These are phyloP conservation scores for Doryteuthis pealeii DNA, from an alignment of 1,140 invertebrate genomes.

Conservation along the genomic window DNA sequence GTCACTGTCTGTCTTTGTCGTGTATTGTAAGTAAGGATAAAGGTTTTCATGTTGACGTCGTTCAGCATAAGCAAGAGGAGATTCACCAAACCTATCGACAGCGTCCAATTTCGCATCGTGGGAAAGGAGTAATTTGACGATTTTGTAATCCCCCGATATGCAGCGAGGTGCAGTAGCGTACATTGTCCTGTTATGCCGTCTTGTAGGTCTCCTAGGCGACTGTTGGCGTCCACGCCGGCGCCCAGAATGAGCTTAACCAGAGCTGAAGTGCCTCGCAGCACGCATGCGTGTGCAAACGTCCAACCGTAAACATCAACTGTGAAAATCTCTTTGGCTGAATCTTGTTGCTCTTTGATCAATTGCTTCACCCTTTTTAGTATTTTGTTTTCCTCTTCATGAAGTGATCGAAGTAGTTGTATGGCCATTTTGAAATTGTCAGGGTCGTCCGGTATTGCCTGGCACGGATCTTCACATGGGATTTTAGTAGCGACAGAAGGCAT, in stretches of 20 bases:
- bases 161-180: neutral
- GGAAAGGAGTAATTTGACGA: neutral
- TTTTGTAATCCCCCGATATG: neutral
- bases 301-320: neutral
- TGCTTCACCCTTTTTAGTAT: neutral
- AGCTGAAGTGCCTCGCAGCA: neutral
- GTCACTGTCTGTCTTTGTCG: no score
- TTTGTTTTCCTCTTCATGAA: neutral
- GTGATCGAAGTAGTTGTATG: neutral
- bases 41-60: neutral
- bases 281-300: conserved; percentile 3
- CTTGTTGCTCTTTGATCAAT: neutral
- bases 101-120: neutral
- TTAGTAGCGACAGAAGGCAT: no score
- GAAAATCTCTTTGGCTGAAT: neutral
- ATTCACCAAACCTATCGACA: neutral
- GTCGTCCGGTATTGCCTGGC: neutral
- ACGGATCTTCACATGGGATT: no score
- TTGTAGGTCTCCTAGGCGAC: neutral
- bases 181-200: neutral
- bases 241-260: neutral
- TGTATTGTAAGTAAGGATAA: no score
- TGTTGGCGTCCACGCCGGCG: neutral
- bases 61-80: neutral
- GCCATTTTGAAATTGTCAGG: neutral